phyloP scores from a whole-genome alignment of 2,888 invertebrate species.

The Hipparchia sbordonii region DNA sequence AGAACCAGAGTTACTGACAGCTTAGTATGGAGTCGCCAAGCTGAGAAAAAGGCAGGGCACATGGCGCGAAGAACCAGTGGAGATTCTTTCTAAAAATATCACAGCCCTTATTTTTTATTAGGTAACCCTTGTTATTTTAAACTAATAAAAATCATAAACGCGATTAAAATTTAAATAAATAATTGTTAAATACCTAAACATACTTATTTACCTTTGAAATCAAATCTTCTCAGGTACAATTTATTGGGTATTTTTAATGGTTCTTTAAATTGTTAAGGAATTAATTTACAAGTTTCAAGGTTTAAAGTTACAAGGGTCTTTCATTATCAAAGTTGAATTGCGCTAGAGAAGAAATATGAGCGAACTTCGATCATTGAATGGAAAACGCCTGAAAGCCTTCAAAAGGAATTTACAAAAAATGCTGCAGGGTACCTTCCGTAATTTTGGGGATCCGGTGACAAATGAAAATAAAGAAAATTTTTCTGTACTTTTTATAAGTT shows the following conservation, averaged over 20 bases:
- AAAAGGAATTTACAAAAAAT: slow-evolving; percentile 51
- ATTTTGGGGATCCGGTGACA: background rate
- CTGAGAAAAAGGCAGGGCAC: too few species aligned
- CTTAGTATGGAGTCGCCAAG: too few species aligned
- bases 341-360: slow-evolving; percentile 70
- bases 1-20: too few species aligned
- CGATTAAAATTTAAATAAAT: background rate
- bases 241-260: slow-evolving; percentile 39
- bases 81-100: too few species aligned
- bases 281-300: slow-evolving; percentile 63
- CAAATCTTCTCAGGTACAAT: slow-evolving; percentile 22
- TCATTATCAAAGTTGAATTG: slow-evolving; percentile 71
- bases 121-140: background rate
- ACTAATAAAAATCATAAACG: background rate
- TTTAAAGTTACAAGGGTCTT: slow-evolving; percentile 68
- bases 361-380: slow-evolving; percentile 68
- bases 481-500: background rate
- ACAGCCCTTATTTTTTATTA: too few species aligned
- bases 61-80: too few species aligned
- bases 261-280: slow-evolving; percentile 57
- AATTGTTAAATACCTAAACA: slow-evolving; percentile 9
- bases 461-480: background rate
- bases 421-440: slow-evolving; percentile 29
- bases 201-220: slow-evolving; percentile 12
- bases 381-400: slow-evolving; percentile 54